These are phyloP conservation scores for Cyphomyrmex costatus DNA, from an alignment of 1,140 invertebrate species.

Conservation along the genomic window DNA sequence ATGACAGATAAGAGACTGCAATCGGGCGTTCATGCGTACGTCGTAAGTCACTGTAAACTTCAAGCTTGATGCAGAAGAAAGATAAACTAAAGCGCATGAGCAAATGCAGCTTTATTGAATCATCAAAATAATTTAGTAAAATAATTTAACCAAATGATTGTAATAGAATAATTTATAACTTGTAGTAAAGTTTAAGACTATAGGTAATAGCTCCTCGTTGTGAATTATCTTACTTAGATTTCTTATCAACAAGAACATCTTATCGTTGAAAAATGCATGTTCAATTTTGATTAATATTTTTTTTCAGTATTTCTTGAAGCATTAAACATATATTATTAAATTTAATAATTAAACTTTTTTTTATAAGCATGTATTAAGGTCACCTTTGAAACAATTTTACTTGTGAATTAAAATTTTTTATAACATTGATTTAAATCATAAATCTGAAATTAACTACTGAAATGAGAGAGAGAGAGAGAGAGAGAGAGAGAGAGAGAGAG, in stretches of 20 bases:
- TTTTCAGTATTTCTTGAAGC: neutral
- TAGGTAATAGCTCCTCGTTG: neutral
- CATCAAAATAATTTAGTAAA: too few relatives aligned
- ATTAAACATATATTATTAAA: neutral
- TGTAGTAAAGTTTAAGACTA: neutral
- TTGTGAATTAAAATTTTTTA: neutral
- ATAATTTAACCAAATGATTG: neutral
- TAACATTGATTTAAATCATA: neutral
- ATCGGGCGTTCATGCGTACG: too few relatives aligned
- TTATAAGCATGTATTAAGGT: neutral
- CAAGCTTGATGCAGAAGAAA: too few relatives aligned
- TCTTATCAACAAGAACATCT: neutral
- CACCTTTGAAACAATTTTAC: neutral
- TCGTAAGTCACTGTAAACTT: too few relatives aligned
- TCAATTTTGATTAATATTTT: neutral
- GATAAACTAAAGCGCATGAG: too few relatives aligned
- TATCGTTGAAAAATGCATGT: neutral
- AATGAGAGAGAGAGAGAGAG: too few relatives aligned
- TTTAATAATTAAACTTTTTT: neutral
- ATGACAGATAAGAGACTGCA: too few relatives aligned
- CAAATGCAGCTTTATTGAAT: too few relatives aligned
- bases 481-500: too few relatives aligned
- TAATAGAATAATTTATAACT: neutral
- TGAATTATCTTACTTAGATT: neutral
- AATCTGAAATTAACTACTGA: neutral